These are phyloP conservation scores for Pempheris klunzingeri DNA, from an alignment of 2,797 vertebrate genomes.

Conservation along the genomic window DNA sequence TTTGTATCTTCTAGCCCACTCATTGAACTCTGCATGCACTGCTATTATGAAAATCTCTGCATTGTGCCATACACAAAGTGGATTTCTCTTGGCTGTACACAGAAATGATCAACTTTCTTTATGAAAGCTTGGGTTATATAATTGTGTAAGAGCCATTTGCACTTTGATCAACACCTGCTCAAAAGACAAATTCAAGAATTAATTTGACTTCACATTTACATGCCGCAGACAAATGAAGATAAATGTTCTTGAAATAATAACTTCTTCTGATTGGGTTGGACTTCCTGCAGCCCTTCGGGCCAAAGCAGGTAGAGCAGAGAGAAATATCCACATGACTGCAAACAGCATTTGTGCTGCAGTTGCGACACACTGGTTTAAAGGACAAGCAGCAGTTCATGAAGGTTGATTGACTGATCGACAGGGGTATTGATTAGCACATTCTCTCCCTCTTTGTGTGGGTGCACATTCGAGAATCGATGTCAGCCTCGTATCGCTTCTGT, in stretches of 20 bases:
- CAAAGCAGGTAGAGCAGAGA: background rate
- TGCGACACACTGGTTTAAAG: slow-evolving; percentile 46
- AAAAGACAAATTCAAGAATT: slow-evolving; percentile 1
- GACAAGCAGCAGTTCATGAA: slow-evolving; percentile 58
- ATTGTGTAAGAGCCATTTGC: background rate
- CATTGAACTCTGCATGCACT: slow-evolving; percentile 50
- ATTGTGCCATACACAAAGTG: slow-evolving; percentile 1
- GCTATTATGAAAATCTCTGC: slow-evolving; percentile 32
- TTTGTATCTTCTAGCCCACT: slow-evolving; percentile 64
- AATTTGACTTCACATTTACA: background rate
- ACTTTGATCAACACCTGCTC: slow-evolving; percentile 3
- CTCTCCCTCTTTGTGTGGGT: slow-evolving; percentile 40
- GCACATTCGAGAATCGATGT: slow-evolving; percentile 45
- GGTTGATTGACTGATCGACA: slow-evolving; percentile 63
- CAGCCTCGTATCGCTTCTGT: slow-evolving; percentile 17
- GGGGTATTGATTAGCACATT: slow-evolving; percentile 57
- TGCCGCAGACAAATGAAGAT: background rate
- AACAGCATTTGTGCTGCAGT: slow-evolving; percentile 1
- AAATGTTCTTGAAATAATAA: slow-evolving; percentile 5
- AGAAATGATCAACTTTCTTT: slow-evolving; percentile 10
- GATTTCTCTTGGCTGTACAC: slow-evolving; percentile 1
- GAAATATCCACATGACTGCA: background rate
- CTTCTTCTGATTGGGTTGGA: background rate
- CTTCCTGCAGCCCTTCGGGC: background rate
- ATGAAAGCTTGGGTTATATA: slow-evolving; percentile 19